Evolutionary conservation across 2,113 vertebrate genomes (phyloP), one percentile per base, ranked within the genome.

Genomic region (Hemicordylus capensis): DNA sequence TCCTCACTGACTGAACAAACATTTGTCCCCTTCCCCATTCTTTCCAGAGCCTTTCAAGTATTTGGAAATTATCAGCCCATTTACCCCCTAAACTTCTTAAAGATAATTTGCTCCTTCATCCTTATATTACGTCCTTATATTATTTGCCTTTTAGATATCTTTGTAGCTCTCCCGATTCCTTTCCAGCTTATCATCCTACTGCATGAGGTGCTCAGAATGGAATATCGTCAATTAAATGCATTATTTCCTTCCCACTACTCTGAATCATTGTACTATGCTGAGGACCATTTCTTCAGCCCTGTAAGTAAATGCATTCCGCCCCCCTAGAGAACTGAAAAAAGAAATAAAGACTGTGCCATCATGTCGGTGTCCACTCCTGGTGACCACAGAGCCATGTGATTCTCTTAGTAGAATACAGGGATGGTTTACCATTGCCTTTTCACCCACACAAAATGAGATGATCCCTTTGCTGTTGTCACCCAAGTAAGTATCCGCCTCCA

Each of bases 131-230:
- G 42, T 10, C 20, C 44, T 79, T 46, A 37, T 14, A 66, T 26
- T 6, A 72, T 61, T 69, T 70, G 22, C 51, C 54, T 42, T 67
- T 42, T 69, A 34, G 67, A 69, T 37, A 70, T 37, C 42, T 72
- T 58, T 63, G 24, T 51, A 37, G 2, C 12, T 14, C 48, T 63
- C 4, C 28, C 7, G 6, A n/a, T 54, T 77, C 12, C 12, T 58
- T 77, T 85, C 28, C 75, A 85, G 42, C 20, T 44, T 83, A n/a
- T 61, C 69, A 74, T 46, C 39, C 56, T 61, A 74, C 69, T 83
- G 70, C 6, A 77, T 61, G 72, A 51, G 39, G 34, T 44, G 67
- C 44, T 44, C 58, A 76, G 39, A 84, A 84, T n/a, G 28, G 80
- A 82, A 59, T 61, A 22, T 63, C 4, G 34, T 48, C n/a, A n/a